Percentiles rank a stretch among this genome's conserved stretches.
phyloP scores from a whole-genome alignment of 2,797 vertebrate genomes.

The Anableps anableps region DNA sequence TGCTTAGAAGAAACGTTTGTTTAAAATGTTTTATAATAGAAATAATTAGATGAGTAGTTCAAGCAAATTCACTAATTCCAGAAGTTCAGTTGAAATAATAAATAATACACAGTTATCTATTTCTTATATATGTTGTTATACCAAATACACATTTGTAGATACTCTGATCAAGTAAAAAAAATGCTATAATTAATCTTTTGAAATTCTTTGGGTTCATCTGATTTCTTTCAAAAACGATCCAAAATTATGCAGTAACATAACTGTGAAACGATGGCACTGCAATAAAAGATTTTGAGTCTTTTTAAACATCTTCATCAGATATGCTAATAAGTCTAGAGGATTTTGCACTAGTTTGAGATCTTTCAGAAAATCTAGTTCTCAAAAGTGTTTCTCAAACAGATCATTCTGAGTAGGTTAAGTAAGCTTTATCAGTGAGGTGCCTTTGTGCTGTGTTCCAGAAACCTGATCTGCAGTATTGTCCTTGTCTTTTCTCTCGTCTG shows the following conservation, averaged over 20 bases:
- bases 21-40: not conserved
- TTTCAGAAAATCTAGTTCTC: not conserved
- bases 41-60: not conserved
- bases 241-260: not conserved
- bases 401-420: not conserved
- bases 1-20: not conserved
- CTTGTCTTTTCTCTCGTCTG: not conserved
- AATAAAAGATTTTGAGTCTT: not conserved
- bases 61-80: not conserved
- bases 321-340: not conserved
- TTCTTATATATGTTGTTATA: not conserved
- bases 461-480: not conserved
- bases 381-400: not conserved
- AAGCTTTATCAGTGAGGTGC: not conserved
- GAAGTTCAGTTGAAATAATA: not conserved
- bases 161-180: not conserved
- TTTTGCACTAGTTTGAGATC: not conserved
- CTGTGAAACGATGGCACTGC: not conserved
- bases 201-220: too few relatives aligned
- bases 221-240: not conserved
- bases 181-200: not conserved
- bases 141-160: not conserved
- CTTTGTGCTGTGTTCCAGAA: conserved; percentile 6
- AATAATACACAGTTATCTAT: not conserved
- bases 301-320: not conserved